Percentiles rank a stretch among this genome's conserved stretches.
Evolutionary conservation across 2,888 invertebrate species (phyloP).

Genomic region (Thysanoteuthis rhombus): DNA sequence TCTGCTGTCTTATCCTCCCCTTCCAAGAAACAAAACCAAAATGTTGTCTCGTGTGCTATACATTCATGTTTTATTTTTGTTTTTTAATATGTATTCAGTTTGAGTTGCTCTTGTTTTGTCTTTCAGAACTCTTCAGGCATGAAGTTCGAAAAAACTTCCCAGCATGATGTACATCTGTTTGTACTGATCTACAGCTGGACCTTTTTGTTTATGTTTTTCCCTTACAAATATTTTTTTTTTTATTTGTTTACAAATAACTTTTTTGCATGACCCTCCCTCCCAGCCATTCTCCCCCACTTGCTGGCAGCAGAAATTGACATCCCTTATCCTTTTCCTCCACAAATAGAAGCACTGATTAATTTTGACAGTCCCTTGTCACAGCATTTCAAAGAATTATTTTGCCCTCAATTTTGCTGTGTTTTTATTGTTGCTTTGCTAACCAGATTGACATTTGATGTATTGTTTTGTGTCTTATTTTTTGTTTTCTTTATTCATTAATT

Average conservation of each 20-base stretch:
- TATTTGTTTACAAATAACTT: no score
- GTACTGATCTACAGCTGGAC: no score
- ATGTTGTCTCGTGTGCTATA: background rate
- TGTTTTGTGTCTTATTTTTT: background rate
- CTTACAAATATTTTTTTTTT: no score
- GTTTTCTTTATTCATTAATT: background rate
- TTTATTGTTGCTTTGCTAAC: background rate
- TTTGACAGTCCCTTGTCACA: background rate
- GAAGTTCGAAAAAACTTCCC: background rate
- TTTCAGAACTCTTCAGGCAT: conserved; percentile 17
- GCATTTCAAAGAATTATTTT: background rate
- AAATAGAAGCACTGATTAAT: background rate
- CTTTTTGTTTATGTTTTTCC: no score
- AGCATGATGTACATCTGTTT: background rate
- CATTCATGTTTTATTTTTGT: background rate
- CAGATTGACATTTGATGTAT: background rate
- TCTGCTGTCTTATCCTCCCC: conserved; percentile 14
- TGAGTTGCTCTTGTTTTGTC: background rate
- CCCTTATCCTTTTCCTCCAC: background rate
- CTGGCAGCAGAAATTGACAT: background rate
- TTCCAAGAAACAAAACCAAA: background rate
- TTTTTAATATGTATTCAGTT: background rate
- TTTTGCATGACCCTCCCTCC: background rate
- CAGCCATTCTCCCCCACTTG: background rate
- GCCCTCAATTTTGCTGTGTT: background rate